Base-by-base conservation (phyloP, 2,113 vertebrate species). In the Aspiorhynchus laticeps region DNA sequence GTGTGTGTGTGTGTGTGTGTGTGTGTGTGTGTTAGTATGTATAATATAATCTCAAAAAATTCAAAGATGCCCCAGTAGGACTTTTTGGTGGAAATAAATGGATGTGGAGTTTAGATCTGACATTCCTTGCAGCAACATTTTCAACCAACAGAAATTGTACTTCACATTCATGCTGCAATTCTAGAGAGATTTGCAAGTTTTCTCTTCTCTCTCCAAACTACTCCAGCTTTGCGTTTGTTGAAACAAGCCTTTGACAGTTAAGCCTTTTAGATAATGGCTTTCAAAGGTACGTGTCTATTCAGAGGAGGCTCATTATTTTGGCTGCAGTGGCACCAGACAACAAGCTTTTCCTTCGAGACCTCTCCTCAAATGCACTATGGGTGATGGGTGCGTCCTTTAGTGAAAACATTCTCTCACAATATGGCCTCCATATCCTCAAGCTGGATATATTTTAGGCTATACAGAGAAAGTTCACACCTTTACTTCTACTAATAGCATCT, bases 271-370 rank as follows among this genome's bases (percentile, higher is more conserved):
- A 56, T 79, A 79, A 59, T 79, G 17, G 19, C 51, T 59, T 80
- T 76, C 41, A 76, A 76, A 76, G 73, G 24, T 81, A 15, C 17
- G 26, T 46, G 33, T 36, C 48, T 90, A 92, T 90, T 93, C 92
- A 93, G 86, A 31, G 5, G 93, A 88, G 93, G 93, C 92, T 93
- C 88, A 86, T 94, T 94, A 94, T 90, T 89, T 90, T 88, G 48
- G 87, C 4, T 63, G 84, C 89, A 86, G 87, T 88, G 41, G 87
- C 5, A 63, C 85, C 88, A 86, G 86, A 92, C 91, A 93, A 94
- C 91, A 93, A 87, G 74, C n/a, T 41, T 38, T 86, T 67, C 91
- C 79, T 88, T 79, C 80, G 92, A 90, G 91, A 92, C 61, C 51
- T 65, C 86, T 91, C 89, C 80, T 75, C 33, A 84, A 46, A 85